Evolutionary conservation across 2,113 vertebrate genomes (phyloP), one percentile per base, ranked within the genome.

Genomic region (Cairina moschata): DNA sequence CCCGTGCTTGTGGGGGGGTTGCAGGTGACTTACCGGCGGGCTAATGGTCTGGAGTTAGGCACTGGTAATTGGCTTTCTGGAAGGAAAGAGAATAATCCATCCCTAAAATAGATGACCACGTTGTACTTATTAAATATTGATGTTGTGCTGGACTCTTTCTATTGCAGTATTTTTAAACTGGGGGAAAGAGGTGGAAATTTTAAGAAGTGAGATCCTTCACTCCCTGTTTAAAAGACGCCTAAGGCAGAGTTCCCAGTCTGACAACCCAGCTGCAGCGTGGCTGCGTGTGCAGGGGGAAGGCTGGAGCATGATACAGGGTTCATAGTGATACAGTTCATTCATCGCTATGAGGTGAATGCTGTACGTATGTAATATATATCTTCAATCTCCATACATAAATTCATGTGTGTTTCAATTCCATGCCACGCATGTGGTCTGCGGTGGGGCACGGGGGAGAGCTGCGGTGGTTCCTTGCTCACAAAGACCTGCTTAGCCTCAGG

Each of bases 81-180:
- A 95, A 93, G 54, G 34, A 62, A 80, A 83, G 50, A 88, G 71
- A 84, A 90, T 67, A 91, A 82, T 13, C 66, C 63, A 72, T 92
- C 74, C 50, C 74, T 69, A 50, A 72, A 96, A 94, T 80, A 95
- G 86, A 66, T 79, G 73, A 22, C 34, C 60, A 17, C 16, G 8
- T 71, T 85, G 83, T 89, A 82, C 90, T 86, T 87, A 58, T 79
- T 92, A 87, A 94, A 79, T 87, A 76, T 95, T 87, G 48, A 92
- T 50, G 40, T 62, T 84, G 46, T 17, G 21, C 36, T 90, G 74
- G 54, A 73, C 26, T 10, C 26, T 32, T 69, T 38, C 22, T 88
- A n/a, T 65, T 78, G 14, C 87, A 77, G 76, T 91, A 36, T 92
- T 87, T 87, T 58, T 73, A 62, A 86, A 65, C 2, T 50, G 58